Evolutionary conservation across 1,140 invertebrate genomes (phyloP), one percentile per base, ranked within the genome.

Genomic region (Drosophila seguyi): DNA sequence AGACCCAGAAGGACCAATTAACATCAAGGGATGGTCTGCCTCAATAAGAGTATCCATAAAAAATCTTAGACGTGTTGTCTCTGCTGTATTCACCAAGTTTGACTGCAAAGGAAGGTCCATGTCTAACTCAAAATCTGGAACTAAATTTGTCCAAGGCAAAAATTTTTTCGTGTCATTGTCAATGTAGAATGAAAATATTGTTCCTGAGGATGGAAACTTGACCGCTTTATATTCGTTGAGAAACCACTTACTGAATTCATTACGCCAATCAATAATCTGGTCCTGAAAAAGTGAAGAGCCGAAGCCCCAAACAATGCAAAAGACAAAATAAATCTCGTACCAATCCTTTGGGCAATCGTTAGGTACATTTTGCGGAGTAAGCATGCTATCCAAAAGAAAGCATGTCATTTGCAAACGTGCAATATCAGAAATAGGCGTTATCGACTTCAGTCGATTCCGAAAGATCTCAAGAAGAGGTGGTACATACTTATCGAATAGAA

Each of bases 371-470:
- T 52, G 48, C 4, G 48, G 48, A 34, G 48, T 52, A 1, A 52
- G 48, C 48, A 52, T 31, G 27, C 48, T 52, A 27, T 52, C 48
- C n/a, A 52, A 34, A 31, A 52, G 48, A 52, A 52, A 52, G 2
- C 48, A 52, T 3, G 48, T 52, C 48, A 52, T 52, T 52, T 52
- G 48, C 27, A 52, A 52, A 52, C 48, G 48, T 52, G 48, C 48
- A 34, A 52, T 52, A 52, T 52, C 48, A 14, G 48, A 52, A 34
- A 52, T 52, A 14, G 48, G 48, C 1, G 48, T 52, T 52, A 52
- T 52, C n/a, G 48, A 31, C 48, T 31, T 31, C 11, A 52, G 27
- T 34, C 48, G 48, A 52, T 52, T 52, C 11, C 48, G n/a, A 31
- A 52, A 52, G 27, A 52, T 52, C n/a, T 52, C 48, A 18, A 52